phyloP scores from a whole-genome alignment of 2,888 invertebrate species.

The Acanthosoma haemorrhoidale region DNA sequence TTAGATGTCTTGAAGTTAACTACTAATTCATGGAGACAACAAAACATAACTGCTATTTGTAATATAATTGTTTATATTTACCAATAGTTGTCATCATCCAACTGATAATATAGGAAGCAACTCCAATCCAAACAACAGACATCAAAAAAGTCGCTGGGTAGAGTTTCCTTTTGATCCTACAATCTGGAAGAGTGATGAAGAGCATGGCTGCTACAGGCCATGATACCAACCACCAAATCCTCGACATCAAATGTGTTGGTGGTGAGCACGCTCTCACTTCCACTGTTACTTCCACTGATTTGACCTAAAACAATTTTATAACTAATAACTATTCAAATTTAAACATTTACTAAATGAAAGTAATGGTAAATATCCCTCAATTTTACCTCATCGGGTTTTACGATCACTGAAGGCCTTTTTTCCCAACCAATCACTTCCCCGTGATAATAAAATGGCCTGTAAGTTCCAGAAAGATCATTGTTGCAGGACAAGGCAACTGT shows the following conservation, averaged over 20 bases:
- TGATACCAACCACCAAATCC: constrained; percentile 59
- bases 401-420: constrained; percentile 34
- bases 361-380: not conserved
- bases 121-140: constrained; percentile 81
- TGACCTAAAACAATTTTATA: constrained; percentile 17
- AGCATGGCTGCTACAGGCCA: constrained; percentile 70
- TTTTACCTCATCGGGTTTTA: constrained; percentile 34
- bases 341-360: not conserved
- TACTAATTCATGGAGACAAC: not conserved
- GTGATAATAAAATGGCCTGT: constrained; percentile 46
- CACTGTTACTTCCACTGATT: constrained; percentile 28
- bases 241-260: constrained; percentile 39
- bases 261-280: constrained; percentile 32
- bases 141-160: constrained; percentile 77
- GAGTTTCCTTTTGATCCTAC: constrained; percentile 54
- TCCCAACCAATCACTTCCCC: constrained; percentile 43
- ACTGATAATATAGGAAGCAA: constrained; percentile 77
- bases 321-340: not conserved
- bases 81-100: constrained; percentile 90
- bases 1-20: too few species aligned
- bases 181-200: constrained; percentile 72
- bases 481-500: constrained; percentile 33
- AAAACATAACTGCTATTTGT: not conserved
- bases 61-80: constrained; percentile 43
- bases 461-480: constrained; percentile 44